A percentile compares a stretch with the other conserved stretches of the same genome.
Evolutionary conservation across 37 sponge, comb jelly and placozoan species (phyloP).

Genomic region (Cladorhizidae sp.): DNA sequence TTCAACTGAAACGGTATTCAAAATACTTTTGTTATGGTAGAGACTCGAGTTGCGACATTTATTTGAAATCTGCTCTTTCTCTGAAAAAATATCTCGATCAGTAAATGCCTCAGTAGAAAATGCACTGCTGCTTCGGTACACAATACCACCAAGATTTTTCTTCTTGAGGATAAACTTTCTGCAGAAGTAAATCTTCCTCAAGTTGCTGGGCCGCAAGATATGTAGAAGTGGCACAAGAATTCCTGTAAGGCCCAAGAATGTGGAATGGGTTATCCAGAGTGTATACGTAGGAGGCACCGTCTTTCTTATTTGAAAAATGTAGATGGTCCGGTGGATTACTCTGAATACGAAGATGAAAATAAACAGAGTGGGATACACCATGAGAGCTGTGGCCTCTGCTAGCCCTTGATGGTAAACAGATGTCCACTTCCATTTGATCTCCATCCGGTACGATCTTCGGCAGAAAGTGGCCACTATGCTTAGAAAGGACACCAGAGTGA

Average conservation of each 20-base stretch:
- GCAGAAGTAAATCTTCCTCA: slow-evolving; percentile 4
- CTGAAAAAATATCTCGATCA: neutral
- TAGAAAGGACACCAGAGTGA: neutral
- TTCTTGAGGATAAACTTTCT: neutral
- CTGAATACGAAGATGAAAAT: neutral
- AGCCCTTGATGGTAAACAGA: slow-evolving; percentile 4
- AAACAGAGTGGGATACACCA: neutral
- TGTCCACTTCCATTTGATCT: neutral
- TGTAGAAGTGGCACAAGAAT: neutral
- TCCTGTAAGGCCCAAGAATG: neutral
- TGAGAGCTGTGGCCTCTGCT: neutral
- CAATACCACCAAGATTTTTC: neutral
- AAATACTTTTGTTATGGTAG: neutral
- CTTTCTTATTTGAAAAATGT: neutral
- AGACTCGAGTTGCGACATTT: neutral
- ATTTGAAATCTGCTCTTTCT: neutral
- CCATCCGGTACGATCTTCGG: neutral
- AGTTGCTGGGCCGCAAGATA: neutral
- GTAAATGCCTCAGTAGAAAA: neutral
- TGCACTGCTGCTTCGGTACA: slow-evolving; percentile 1
- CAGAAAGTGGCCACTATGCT: neutral
- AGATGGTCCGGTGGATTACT: neutral
- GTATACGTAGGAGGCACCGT: neutral
- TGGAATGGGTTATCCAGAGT: neutral
- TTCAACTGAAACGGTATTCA: too few relatives aligned